Base-by-base conservation (phyloP, 2,113 vertebrate genomes). In the Lophochroa leadbeateri region DNA sequence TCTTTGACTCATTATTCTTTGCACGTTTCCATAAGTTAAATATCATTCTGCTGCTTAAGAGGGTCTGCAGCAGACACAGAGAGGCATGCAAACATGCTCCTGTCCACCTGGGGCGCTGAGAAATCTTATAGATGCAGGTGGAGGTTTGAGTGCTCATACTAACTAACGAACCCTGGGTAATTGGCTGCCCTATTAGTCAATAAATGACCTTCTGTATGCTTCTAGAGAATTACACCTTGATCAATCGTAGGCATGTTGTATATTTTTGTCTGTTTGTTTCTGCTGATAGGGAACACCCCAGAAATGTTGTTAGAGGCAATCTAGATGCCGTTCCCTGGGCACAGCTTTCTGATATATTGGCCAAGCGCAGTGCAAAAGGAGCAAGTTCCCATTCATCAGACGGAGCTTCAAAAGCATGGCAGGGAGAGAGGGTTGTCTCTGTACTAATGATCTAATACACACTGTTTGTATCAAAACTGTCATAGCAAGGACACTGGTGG, bases 401-500 rank as follows among this genome's bases (percentile, higher is more conserved):
- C 75, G 43, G 78, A 85, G 77, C 90, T 89, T 94, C 91, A 71
- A 69, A 96, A 88, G 69, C 35, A 14, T 78, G 69, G 35, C 80
- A 63, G 77, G 75, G 61, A 83, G 86, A 61, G 92, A 83, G 61
- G 60, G 70, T 76, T 86, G n/a, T 79, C 89, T 88, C 90, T 78
- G 50, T 19, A 7, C 85, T 94, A 88, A 95, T 88, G 92, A 93
- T 91, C 82, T 96, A 92, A 91, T 91, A 46, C 68, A 55, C 53
- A 83, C 82, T 61, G 82, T 96, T 87, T 94, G 82, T 85, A 57
- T 92, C 89, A 57, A 19, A 94, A 57, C 94, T 96, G 82, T 96
- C 86, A 84, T 61, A 85, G 77, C 88, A 87, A 96, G 94, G 94
- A 95, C 96, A 53, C 86, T 91, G 95, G 64, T 71, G 92, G 79